Percentiles rank a stretch among this genome's conserved stretches.
These are phyloP conservation scores for Percina caprodes DNA, from an alignment of 2,113 vertebrate species.

Conservation along the genomic window DNA sequence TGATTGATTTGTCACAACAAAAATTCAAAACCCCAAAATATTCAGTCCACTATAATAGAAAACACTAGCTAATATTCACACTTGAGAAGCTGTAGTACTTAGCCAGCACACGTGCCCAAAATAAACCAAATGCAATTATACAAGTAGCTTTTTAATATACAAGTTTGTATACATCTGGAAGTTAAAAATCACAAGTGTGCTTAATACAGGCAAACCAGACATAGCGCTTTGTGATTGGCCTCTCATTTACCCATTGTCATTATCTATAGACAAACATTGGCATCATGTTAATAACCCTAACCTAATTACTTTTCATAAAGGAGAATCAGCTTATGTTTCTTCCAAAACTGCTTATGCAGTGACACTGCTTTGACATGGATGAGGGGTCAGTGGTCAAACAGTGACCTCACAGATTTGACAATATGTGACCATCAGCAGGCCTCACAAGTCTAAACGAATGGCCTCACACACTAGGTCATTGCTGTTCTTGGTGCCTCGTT, in stretches of 20 bases:
- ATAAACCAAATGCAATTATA: neutral
- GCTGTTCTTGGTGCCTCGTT: constrained; percentile 68
- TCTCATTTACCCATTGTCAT: neutral
- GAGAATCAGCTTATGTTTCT: neutral
- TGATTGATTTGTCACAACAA: neutral
- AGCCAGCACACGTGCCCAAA: neutral
- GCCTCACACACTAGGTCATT: constrained; percentile 72
- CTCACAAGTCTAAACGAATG: constrained; percentile 45
- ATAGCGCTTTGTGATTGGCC: no score
- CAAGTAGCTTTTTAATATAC: neutral
- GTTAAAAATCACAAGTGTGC: no score
- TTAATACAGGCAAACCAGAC: neutral
- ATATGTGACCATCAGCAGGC: constrained; percentile 62
- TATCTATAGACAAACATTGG: neutral
- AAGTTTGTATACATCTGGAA: neutral
- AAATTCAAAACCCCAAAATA: neutral
- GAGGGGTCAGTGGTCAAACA: constrained; percentile 42
- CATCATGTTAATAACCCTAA: neutral
- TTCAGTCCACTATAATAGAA: no score
- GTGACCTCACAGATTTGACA: constrained; percentile 66
- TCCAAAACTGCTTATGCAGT: neutral
- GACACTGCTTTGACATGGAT: constrained; percentile 30
- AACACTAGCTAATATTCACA: neutral
- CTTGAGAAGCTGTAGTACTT: neutral
- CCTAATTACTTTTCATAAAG: neutral